phyloP scores from a whole-genome alignment of 2,113 vertebrate species.

The Potamarius usumacintae region DNA sequence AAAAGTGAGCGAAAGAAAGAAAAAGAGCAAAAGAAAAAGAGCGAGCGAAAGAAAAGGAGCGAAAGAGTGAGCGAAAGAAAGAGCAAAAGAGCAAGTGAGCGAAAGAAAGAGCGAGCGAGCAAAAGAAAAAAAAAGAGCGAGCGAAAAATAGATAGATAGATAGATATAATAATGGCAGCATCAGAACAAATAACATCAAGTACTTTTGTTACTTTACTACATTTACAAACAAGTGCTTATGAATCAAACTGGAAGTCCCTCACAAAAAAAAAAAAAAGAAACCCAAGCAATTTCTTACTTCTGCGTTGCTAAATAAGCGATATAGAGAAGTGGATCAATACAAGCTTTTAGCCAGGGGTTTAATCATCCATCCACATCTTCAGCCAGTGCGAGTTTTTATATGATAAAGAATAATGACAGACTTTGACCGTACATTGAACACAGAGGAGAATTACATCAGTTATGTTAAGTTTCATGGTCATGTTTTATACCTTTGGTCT shows the following conservation, averaged over 20 bases:
- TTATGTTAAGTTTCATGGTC: not conserved
- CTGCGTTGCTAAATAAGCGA: not conserved
- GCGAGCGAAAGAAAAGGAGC: too few relatives aligned
- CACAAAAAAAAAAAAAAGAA: not conserved
- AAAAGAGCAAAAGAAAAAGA: too few relatives aligned
- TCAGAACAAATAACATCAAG: not conserved
- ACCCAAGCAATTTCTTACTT: not conserved
- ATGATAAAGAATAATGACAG: not conserved
- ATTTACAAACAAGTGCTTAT: too few relatives aligned
- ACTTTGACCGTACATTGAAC: not conserved
- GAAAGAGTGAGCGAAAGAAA: too few relatives aligned
- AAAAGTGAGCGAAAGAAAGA: too few relatives aligned
- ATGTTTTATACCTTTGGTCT: not conserved
- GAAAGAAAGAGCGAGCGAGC: accelerated
- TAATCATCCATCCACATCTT: not conserved
- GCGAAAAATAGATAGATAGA: too few relatives aligned
- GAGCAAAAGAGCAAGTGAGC: too few relatives aligned
- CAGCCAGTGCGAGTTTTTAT: not conserved
- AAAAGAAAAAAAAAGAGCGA: too few relatives aligned
- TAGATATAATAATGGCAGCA: not conserved
- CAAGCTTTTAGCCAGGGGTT: not conserved
- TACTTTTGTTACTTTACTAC: too few relatives aligned
- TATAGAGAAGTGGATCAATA: not conserved
- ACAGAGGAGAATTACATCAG: not conserved
- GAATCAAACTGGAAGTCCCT: too few relatives aligned